A percentile compares a stretch with the other conserved stretches of the same genome.
Evolutionary conservation across 2,797 vertebrate species (phyloP).

Genomic region (Sebastes diploproa): DNA sequence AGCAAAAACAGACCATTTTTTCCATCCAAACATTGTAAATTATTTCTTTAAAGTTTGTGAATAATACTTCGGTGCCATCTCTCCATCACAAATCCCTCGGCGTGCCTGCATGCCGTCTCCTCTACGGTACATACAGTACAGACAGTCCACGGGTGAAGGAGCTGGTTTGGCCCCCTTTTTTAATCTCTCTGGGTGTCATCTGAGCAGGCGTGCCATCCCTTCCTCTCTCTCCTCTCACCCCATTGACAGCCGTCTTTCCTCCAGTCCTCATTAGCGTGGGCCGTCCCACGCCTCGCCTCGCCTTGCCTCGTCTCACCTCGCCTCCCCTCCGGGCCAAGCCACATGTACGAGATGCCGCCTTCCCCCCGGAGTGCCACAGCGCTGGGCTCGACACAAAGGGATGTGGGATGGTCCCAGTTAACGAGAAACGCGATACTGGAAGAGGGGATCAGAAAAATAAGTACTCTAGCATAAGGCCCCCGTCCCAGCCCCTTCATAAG

Average conservation of each 20-base stretch:
- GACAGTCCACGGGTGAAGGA: constrained; percentile 33
- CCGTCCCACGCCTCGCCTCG: constrained; percentile 21
- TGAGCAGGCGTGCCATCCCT: constrained; percentile 24
- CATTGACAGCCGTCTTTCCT: constrained; percentile 27
- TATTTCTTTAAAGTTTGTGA: constrained; percentile 28
- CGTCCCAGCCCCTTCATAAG: constrained; percentile 72
- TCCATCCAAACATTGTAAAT: constrained; percentile 49
- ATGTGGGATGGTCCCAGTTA: constrained; percentile 64
- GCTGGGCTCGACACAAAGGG: constrained; percentile 52
- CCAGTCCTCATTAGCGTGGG: constrained; percentile 32
- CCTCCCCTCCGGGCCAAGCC: constrained; percentile 19
- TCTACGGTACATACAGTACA: constrained; percentile 39
- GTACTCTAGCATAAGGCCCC: constrained; percentile 77
- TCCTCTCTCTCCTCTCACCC: constrained; percentile 18
- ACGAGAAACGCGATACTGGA: constrained; percentile 72
- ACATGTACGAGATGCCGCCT: constrained; percentile 37
- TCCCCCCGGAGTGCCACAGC: constrained; percentile 43
- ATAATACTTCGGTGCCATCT: constrained; percentile 31
- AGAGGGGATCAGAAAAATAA: constrained; percentile 74
- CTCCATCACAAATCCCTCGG: constrained; percentile 34
- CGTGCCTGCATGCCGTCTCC: constrained; percentile 58
- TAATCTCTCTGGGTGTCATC: constrained; percentile 37
- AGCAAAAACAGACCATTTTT: constrained; percentile 25
- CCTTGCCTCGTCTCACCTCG: constrained; percentile 14
- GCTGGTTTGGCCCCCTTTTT: constrained; percentile 29